Conservation (phyloP, 37 sponge, comb jelly and placozoan genomes). For the Haliclona indistincta region DNA sequence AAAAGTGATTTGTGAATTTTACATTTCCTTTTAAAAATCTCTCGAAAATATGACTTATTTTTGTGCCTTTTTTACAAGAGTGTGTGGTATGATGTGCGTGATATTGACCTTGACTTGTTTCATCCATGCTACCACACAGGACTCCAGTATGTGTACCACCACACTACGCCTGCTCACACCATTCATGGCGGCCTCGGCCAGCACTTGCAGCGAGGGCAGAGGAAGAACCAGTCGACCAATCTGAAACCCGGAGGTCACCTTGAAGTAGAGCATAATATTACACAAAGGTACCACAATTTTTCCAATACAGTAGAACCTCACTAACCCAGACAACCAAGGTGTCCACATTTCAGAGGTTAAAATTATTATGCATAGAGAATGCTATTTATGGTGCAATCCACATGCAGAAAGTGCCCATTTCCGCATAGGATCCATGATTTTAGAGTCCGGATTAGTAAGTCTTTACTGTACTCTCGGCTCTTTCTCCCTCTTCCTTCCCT, state of each 20-base stretch:
- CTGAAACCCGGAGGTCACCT: neutral
- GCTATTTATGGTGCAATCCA: too few species aligned
- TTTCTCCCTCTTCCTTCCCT: too few species aligned
- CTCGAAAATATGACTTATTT: too few species aligned
- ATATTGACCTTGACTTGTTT: constrained; percentile 81
- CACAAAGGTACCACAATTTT: neutral
- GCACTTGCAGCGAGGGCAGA: constrained; percentile 79
- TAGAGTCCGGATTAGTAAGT: too few species aligned
- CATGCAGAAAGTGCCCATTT: too few species aligned
- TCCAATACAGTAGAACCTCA: neutral
- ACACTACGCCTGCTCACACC: constrained; percentile 18
- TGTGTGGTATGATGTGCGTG: neutral
- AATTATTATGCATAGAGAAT: too few species aligned
- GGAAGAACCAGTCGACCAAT: constrained; percentile 81
- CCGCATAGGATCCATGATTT: too few species aligned
- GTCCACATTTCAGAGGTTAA: too few species aligned
- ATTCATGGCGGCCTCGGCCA: constrained; percentile 45
- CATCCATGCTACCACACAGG: constrained; percentile 86
- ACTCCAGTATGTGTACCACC: constrained; percentile 84
- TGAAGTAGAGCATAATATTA: constrained; percentile 16
- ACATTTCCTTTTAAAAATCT: too few species aligned
- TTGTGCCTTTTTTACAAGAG: neutral
- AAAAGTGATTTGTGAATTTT: too few species aligned
- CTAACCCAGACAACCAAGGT: too few species aligned
- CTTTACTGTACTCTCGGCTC: too few species aligned